phyloP scores from a whole-genome alignment of 2,113 vertebrate genomes.

The Limnothrissa miodon region DNA sequence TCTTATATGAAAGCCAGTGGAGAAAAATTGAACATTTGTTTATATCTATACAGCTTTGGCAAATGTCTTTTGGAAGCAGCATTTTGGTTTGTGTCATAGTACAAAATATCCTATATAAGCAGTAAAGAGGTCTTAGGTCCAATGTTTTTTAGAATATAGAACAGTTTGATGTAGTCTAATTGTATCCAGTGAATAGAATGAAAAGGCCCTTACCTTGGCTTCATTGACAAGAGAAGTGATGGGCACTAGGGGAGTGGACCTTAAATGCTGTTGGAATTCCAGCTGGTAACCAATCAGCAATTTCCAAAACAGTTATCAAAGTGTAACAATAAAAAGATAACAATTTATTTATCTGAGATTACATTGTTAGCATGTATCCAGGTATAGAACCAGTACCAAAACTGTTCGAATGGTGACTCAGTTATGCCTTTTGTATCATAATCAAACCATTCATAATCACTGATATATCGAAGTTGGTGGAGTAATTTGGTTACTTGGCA shows the following conservation, averaged over 20 bases:
- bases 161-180: no score
- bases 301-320: neutral
- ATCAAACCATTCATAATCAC: neutral
- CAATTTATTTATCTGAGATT: neutral
- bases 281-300: constrained; percentile 3
- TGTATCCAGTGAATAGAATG: no score
- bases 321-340: neutral
- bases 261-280: neutral
- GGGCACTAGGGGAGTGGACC: neutral
- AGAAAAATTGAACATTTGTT: no score
- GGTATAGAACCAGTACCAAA: neutral
- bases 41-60: no score
- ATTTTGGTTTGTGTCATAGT: no score
- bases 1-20: no score
- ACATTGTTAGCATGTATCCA: neutral
- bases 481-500: neutral
- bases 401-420: neutral
- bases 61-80: no score
- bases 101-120: no score
- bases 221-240: neutral
- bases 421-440: neutral
- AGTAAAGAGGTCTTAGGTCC: no score
- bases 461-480: neutral
- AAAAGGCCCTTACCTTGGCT: neutral
- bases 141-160: no score